Conservation (phyloP, 2,113 vertebrate genomes). For the Semicossyphus pulcher region DNA sequence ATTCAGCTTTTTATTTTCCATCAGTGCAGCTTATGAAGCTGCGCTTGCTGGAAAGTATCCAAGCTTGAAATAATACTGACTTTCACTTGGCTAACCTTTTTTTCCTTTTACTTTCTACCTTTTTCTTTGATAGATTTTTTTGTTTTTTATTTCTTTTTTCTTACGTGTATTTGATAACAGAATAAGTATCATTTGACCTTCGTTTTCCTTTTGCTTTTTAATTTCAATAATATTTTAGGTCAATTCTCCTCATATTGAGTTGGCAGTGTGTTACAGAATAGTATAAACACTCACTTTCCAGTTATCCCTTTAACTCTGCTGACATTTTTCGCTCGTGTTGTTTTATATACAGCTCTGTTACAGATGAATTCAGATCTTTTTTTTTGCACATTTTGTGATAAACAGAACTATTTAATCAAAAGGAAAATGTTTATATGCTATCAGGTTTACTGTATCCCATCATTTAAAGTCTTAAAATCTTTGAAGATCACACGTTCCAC, state of each 20-base stretch:
- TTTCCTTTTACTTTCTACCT: too few species aligned
- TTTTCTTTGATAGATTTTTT: neutral
- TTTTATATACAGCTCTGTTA: slow-evolving; percentile 31
- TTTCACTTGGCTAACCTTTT: too few species aligned
- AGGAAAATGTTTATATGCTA: slow-evolving; percentile 33
- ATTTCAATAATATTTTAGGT: neutral
- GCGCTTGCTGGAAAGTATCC: too few species aligned
- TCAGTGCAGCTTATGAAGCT: too few species aligned
- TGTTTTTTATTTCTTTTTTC: neutral
- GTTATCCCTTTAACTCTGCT: slow-evolving; percentile 8
- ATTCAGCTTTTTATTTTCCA: too few species aligned
- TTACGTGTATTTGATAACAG: neutral
- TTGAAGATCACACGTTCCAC: too few species aligned
- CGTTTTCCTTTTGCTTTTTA: neutral
- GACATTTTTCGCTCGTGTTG: neutral
- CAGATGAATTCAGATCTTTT: slow-evolving; percentile 51
- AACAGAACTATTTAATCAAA: slow-evolving; percentile 33
- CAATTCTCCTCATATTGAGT: neutral
- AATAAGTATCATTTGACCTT: neutral
- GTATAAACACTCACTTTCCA: neutral
- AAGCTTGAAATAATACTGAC: too few species aligned
- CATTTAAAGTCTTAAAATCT: too few species aligned
- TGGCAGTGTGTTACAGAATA: neutral
- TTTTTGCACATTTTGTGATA: slow-evolving; percentile 43
- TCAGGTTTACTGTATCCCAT: too few species aligned